Percentiles rank a stretch among this genome's conserved stretches.
Conservation (phyloP, 2,113 vertebrate genomes). For the Trogon melanurus region DNA sequence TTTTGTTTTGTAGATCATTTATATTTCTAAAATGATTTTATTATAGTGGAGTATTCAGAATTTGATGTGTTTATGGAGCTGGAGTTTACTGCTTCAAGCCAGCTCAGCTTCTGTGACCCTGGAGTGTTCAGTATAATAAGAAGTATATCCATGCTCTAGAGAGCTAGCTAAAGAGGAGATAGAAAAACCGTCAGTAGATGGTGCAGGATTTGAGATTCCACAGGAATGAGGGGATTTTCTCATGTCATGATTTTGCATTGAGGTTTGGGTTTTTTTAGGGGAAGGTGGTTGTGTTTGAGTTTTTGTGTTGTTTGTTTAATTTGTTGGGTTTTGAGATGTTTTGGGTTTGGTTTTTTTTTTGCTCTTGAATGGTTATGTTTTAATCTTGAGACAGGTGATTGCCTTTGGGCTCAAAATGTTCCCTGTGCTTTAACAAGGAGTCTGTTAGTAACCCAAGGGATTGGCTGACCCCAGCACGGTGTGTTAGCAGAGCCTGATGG, state of each 20-base stretch:
- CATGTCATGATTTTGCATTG: neutral
- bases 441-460: neutral
- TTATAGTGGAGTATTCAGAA: neutral
- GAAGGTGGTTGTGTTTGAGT: neutral
- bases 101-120: neutral
- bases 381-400: neutral
- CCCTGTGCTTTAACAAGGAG: neutral
- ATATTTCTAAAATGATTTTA: neutral
- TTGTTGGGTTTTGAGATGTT: neutral
- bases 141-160: neutral
- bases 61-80: neutral
- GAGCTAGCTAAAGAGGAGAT: neutral
- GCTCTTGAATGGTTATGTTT: neutral
- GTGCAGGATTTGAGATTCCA: neutral
- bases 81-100: neutral
- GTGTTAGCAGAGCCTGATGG: neutral
- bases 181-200: neutral
- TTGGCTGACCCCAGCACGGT: neutral
- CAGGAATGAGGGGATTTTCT: neutral
- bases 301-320: neutral
- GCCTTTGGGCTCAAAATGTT: neutral
- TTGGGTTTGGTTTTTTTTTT: neutral
- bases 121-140: neutral
- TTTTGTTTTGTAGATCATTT: neutral
- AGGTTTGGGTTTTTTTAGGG: accelerated